phyloP scores from a whole-genome alignment of 2,797 vertebrate species.

The Synaphobranchus kaupii region DNA sequence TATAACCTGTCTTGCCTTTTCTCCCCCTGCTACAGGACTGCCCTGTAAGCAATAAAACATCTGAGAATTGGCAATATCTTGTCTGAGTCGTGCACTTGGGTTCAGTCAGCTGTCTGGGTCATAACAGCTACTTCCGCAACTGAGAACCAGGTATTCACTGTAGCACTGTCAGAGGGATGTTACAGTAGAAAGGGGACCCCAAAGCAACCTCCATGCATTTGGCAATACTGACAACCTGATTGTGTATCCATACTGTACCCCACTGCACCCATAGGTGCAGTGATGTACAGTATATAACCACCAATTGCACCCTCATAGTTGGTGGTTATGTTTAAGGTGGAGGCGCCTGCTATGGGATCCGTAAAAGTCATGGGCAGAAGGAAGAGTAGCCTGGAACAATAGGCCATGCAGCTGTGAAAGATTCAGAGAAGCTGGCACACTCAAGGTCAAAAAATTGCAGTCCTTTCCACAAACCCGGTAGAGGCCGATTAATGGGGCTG shows the following conservation, averaged over 20 bases:
- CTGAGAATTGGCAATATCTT: too few relatives aligned
- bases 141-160: not conserved
- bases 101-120: too few relatives aligned
- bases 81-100: too few relatives aligned
- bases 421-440: not conserved
- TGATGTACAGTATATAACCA: too few relatives aligned
- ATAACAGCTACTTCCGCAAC: not conserved
- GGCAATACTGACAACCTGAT: too few relatives aligned
- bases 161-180: not conserved
- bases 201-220: not conserved
- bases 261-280: too few relatives aligned
- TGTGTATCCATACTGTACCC: too few relatives aligned
- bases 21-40: too few relatives aligned
- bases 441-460: not conserved
- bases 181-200: not conserved
- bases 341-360: not conserved
- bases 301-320: too few relatives aligned
- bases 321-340: not conserved
- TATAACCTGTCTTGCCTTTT: too few relatives aligned
- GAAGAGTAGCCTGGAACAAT: not conserved
- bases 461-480: not conserved
- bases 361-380: not conserved
- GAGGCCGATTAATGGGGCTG: not conserved
- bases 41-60: too few relatives aligned
- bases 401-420: not conserved